Evolutionary conservation across 2,797 vertebrate genomes (phyloP), one percentile per base, ranked within the genome.

Genomic region (Propithecus perrieri): DNA sequence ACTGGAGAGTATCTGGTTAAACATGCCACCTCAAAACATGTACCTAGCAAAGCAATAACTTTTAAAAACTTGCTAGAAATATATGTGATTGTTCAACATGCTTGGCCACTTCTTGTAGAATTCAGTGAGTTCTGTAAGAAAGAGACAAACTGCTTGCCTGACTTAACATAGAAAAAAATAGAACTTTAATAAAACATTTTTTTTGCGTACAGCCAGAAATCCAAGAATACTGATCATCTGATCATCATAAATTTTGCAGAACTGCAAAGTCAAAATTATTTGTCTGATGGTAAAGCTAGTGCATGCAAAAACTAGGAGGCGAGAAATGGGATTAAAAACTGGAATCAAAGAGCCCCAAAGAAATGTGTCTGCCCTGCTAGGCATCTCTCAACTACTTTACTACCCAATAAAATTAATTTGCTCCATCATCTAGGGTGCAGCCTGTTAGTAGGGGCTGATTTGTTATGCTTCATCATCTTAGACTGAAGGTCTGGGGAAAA

Each of bases 161-260:
- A 84, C 26, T 91, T 94, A 59, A 59, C 28, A 20, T n/a, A 30
- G 30, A 28, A 38, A 93, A 80, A 89, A 96, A 78, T 50, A 75
- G 28, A 88, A 88, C 5, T 71, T 94, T 26, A 97, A 93, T 67
- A 96, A 96, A 94, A 74, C 41, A 86, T 33, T 75, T 86, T 84
- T 84, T 80, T 94, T 90, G 53, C 85, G 81, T 91, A 26, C 1
- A 91, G 78, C 63, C 33, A 78, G 43, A 95, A 95, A 95, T 86
- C 24, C 43, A 95, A 96, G 81, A 94, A 69, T 83, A 94, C 50
- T 65, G 81, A 97, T 90, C 72, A 88, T 79, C 61, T 96, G 80
- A 90, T 89, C 78, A 80, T 67, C 35, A 92, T 57, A 94, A 91
- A 97, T 91, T 97, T 94, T 95, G 48, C 57, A 96, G 46, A 96